A percentile compares a stretch with the other conserved stretches of the same genome.
Conservation (phyloP, 2,113 vertebrate species). For the crab-eating macaque (Macaca fascicularis) region T2T-MFA8v1.1 NC_088395.1:84031501-84032000, state of each 20-base stretch:
- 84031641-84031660: neutral
- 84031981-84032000: neutral
- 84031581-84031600: neutral
- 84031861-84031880: neutral
- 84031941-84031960: neutral
- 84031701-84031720: neutral
- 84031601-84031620: neutral
- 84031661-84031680: neutral
- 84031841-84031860: neutral
- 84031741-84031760: neutral
- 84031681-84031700: conserved; percentile 2
- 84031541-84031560: neutral
- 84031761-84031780: neutral
- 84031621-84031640: neutral
- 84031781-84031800: neutral
- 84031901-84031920: neutral
- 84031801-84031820: neutral
- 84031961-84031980: neutral
- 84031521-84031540: neutral
- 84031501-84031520: neutral
- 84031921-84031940: neutral
- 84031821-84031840: neutral
- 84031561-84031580: neutral
- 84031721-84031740: neutral
- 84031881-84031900: neutral